phyloP scores from a whole-genome alignment of 2,797 vertebrate species.

The Enteromius anoplus region DNA sequence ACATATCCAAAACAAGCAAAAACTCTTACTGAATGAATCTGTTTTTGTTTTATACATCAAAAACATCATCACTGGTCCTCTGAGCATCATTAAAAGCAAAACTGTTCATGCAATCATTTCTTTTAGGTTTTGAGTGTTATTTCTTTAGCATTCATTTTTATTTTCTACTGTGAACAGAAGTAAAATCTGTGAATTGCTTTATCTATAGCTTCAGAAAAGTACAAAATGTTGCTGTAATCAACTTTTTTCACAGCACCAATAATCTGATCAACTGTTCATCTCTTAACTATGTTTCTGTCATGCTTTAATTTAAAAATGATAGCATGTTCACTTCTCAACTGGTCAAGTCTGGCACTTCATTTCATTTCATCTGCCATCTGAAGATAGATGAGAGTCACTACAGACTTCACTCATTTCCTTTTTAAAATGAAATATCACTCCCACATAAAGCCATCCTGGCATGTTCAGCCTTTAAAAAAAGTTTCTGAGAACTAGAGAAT shows the following conservation, averaged over 20 bases:
- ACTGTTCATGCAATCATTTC: neutral
- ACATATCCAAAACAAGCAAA: neutral
- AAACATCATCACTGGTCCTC: neutral
- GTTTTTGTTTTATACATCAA: neutral
- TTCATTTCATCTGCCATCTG: conserved; percentile 16
- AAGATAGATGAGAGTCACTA: conserved; percentile 35
- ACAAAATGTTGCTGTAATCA: neutral
- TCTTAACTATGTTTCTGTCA: neutral
- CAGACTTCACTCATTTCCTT: conserved; percentile 18
- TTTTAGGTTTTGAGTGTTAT: neutral
- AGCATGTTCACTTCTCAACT: neutral
- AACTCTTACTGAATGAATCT: neutral
- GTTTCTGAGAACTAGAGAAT: conserved; percentile 26
- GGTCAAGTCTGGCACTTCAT: conserved; percentile 5
- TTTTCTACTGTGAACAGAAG: neutral
- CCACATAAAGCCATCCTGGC: conserved; percentile 15
- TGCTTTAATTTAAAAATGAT: conserved; percentile 11
- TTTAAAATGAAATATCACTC: conserved; percentile 26
- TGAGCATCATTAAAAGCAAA: conserved; percentile 8
- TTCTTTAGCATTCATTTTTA: neutral
- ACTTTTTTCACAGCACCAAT: neutral
- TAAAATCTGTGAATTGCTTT: neutral
- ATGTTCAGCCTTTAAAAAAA: conserved; percentile 10
- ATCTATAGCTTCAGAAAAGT: neutral
- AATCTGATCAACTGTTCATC: neutral